Percentiles rank a stretch among this genome's conserved stretches.
These are phyloP conservation scores for Calidris pygmaea DNA, from an alignment of 2,113 vertebrate species.

Conservation along the genomic window DNA sequence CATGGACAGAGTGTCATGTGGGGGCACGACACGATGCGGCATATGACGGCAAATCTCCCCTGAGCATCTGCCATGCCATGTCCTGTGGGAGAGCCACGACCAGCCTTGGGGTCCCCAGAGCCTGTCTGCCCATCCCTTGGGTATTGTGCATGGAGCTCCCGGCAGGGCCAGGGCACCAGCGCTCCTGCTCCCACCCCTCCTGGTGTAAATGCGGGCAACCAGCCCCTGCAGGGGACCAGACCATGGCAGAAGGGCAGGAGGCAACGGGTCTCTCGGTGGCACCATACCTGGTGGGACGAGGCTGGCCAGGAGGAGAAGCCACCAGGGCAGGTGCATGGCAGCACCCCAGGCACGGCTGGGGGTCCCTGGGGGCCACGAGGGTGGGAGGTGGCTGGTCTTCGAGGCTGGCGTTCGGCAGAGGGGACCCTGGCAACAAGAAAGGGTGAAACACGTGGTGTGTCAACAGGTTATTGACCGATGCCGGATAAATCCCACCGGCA, in stretches of 20 bases:
- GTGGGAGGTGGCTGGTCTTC: background rate
- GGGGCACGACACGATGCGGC: rapidly evolving
- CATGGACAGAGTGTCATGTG: background rate
- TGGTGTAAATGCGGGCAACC: background rate
- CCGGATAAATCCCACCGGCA: background rate
- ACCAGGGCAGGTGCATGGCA: rapidly evolving
- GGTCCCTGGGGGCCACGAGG: rapidly evolving
- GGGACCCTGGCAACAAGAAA: background rate
- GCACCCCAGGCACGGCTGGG: background rate
- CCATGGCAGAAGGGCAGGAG: background rate
- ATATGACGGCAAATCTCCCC: rapidly evolving
- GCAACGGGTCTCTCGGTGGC: rapidly evolving
- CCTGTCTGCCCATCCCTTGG: background rate
- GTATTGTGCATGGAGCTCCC: rapidly evolving
- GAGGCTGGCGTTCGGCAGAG: rapidly evolving
- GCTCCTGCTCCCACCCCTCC: background rate
- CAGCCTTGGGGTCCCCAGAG: background rate
- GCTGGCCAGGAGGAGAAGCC: background rate
- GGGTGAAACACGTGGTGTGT: background rate
- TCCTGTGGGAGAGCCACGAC: background rate
- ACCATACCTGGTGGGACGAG: background rate
- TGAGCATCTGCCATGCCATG: background rate
- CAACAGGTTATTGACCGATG: rapidly evolving
- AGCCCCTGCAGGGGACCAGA: rapidly evolving
- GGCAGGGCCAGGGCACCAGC: background rate